Conservation (phyloP, 1,140 invertebrate species). For the Gryon sp. region DNA sequence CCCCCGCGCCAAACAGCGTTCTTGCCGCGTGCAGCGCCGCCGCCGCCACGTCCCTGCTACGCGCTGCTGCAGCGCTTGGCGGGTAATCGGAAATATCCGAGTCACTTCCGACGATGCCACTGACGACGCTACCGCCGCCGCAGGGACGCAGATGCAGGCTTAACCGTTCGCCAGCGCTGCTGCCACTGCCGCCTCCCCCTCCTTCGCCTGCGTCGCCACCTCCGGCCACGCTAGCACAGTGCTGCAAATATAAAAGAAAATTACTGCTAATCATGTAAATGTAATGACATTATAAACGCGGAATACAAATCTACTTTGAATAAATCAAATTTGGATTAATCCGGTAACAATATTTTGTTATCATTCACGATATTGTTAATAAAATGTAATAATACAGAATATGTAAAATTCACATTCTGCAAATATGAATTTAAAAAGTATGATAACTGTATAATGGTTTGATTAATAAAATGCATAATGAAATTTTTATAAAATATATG, state of each 20-base stretch:
- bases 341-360: too few species aligned
- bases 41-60: conserved; percentile 78
- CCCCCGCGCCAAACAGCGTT: conserved; percentile 81
- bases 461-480: too few species aligned
- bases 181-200: conserved; percentile 62
- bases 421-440: too few species aligned
- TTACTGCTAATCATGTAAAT: too few species aligned
- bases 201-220: conserved; percentile 73
- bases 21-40: conserved; percentile 80
- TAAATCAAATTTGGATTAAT: too few species aligned
- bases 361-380: too few species aligned
- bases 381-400: too few species aligned
- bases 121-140: conserved; percentile 69
- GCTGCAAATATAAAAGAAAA: conserved; percentile 65
- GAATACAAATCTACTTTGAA: too few species aligned
- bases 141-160: conserved; percentile 75
- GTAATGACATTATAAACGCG: too few species aligned
- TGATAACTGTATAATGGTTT: too few species aligned
- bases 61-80: conserved; percentile 78
- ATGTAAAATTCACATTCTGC: too few species aligned
- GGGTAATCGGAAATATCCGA: conserved; percentile 76
- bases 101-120: conserved; percentile 72
- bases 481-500: too few species aligned
- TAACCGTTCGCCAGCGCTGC: conserved; percentile 70
- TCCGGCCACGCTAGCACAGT: conserved; percentile 79